Percentiles rank a stretch among this genome's conserved stretches.
Evolutionary conservation across 2,888 invertebrate species (phyloP).

Genomic region (Tuberolachnus salignus): DNA sequence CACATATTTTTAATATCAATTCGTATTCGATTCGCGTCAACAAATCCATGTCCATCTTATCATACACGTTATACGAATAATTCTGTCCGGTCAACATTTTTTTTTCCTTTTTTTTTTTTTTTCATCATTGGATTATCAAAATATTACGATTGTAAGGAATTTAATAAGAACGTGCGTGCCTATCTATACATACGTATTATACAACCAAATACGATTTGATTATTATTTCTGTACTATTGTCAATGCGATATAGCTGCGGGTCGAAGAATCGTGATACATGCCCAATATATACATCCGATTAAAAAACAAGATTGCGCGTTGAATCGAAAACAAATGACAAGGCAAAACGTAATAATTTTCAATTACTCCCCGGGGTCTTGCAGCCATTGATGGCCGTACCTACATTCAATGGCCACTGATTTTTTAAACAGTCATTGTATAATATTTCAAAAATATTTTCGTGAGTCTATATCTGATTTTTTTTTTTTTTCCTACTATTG

Average conservation of each 20-base stretch:
- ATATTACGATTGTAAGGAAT: too few species aligned
- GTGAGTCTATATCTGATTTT: neutral
- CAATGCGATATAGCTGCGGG: neutral
- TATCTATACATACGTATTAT: too few species aligned
- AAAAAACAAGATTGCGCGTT: constrained; percentile 19
- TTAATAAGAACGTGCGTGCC: too few species aligned
- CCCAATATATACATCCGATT: neutral
- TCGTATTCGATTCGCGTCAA: too few species aligned
- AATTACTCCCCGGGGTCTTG: constrained; percentile 34
- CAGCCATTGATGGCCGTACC: constrained; percentile 16
- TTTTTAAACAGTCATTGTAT: constrained; percentile 38
- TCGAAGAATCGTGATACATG: constrained; percentile 12
- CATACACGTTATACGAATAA: too few species aligned
- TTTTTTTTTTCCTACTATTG: too few species aligned
- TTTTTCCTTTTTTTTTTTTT: too few species aligned
- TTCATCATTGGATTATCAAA: too few species aligned
- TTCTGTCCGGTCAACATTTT: too few species aligned
- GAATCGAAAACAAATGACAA: constrained; percentile 45
- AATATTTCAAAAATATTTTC: constrained; percentile 6
- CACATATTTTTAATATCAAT: too few species aligned
- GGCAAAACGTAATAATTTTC: constrained; percentile 42
- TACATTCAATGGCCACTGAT: neutral
- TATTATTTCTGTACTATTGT: neutral
- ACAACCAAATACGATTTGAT: neutral
- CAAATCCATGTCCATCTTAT: too few species aligned